phyloP scores from a whole-genome alignment of 92 coral and sea anemone genomes.

The Chrysogorgia sp. region DNA sequence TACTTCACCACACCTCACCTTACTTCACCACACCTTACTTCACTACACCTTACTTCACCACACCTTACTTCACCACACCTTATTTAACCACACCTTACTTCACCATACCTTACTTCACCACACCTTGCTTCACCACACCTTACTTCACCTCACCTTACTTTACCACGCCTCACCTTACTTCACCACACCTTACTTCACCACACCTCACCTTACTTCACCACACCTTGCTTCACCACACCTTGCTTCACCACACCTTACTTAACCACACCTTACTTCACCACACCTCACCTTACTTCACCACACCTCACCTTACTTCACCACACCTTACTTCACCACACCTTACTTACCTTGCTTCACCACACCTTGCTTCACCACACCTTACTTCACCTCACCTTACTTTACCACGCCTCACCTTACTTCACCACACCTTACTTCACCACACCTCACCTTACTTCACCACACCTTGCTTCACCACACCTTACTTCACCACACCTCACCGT shows the following conservation, averaged over 20 bases:
- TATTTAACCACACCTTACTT: background rate
- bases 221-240: background rate
- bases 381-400: background rate
- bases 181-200: background rate
- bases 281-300: background rate
- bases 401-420: background rate
- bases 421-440: background rate
- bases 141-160: background rate
- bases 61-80: background rate
- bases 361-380: background rate
- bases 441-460: background rate
- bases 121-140: background rate
- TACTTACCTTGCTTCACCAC: background rate
- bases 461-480: background rate
- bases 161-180: background rate
- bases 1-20: background rate
- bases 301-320: background rate
- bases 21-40: background rate
- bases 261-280: conserved; percentile 3
- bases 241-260: background rate
- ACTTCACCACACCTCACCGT: background rate
- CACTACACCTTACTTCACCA: background rate
- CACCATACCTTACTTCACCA: background rate
- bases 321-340: background rate
- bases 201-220: background rate